phyloP scores from a whole-genome alignment of 2,797 vertebrate species.

The Dallia pectoralis region DNA sequence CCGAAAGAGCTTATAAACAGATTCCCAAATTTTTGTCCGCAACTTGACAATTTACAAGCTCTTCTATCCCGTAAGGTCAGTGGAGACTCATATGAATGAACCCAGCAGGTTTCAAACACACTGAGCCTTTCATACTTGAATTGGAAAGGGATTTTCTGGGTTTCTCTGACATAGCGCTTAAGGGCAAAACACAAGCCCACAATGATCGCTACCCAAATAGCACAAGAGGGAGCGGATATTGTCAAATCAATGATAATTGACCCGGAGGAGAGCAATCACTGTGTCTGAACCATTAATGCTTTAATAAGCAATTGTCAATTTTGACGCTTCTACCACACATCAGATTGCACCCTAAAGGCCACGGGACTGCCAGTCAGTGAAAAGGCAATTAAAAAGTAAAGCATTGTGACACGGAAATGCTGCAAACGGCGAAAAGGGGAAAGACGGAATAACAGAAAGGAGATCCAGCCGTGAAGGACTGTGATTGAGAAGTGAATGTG shows the following conservation, averaged over 20 bases:
- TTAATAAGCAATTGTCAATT: constrained; percentile 69
- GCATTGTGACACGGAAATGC: constrained; percentile 45
- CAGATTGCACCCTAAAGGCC: constrained; percentile 43
- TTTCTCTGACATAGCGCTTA: constrained; percentile 32
- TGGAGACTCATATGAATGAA: background rate
- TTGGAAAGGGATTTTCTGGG: constrained; percentile 33
- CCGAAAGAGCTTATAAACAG: background rate
- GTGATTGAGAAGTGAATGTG: constrained; percentile 30
- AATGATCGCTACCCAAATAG: constrained; percentile 50
- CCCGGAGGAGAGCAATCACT: constrained; percentile 56
- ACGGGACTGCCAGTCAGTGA: constrained; percentile 19
- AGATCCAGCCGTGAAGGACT: constrained; percentile 1
- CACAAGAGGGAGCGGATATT: constrained; percentile 32
- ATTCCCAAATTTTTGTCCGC: background rate
- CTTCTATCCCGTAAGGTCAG: background rate
- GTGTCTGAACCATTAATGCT: constrained; percentile 59
- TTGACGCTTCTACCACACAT: constrained; percentile 29
- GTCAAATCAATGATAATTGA: constrained; percentile 62
- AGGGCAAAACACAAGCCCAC: constrained; percentile 39
- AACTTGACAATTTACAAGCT: background rate
- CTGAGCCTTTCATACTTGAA: constrained; percentile 41
- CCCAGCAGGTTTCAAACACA: constrained; percentile 33
- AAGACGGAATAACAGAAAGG: constrained; percentile 23
- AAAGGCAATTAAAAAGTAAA: constrained; percentile 67
- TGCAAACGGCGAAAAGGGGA: constrained; percentile 32